Base-by-base conservation (phyloP, 2,113 vertebrate species). In the Colinus virginianus region DNA sequence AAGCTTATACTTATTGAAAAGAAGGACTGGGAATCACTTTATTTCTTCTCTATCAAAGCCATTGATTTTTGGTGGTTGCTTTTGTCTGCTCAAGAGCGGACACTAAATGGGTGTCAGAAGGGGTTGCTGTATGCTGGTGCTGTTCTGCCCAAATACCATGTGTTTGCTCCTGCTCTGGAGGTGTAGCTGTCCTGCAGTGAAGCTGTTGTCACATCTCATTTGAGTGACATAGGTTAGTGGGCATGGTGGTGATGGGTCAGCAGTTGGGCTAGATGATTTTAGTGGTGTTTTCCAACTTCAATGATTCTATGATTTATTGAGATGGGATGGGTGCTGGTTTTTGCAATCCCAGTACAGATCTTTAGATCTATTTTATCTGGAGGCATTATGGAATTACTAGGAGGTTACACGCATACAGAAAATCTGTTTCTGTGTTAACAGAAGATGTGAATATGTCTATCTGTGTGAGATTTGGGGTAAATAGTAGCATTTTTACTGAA, bases 1-100 rank as follows among this genome's bases (percentile, higher is more conserved):
- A 43, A 85, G 64, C 30, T 68, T 34, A 84, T 88, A 59, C 16
- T 83, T 92, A 62, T 2, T 80, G 80, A 90, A 84, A 88, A 86
- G 48, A 56, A 85, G 40, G 19, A 78, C 12, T 25, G 34, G 84
- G 70, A 86, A 67, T 82, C 9, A 42, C 17, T 43, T 74, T 76
- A n/a, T 76, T 46, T 83, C 34, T n/a, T 79, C 18, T 68, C 45
- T 69, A 18, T 12, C 38, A 49, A 28, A 12, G 45, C 59, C 72
- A 58, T 58, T 72, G 48, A 36, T 53, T 87, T 91, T 87, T 69
- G 30, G 20, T 84, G 68, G 59, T 67, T 94, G 55, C 13, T 92
- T 90, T 91, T 74, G 43, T 77, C 38, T 43, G 28, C 36, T 66
- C 28, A 92, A 32, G 4, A 77, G n/a, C 59, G 67, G 20, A 16